phyloP scores from a whole-genome alignment of 2,888 invertebrate genomes.

The Diplazon laetatorius region DNA sequence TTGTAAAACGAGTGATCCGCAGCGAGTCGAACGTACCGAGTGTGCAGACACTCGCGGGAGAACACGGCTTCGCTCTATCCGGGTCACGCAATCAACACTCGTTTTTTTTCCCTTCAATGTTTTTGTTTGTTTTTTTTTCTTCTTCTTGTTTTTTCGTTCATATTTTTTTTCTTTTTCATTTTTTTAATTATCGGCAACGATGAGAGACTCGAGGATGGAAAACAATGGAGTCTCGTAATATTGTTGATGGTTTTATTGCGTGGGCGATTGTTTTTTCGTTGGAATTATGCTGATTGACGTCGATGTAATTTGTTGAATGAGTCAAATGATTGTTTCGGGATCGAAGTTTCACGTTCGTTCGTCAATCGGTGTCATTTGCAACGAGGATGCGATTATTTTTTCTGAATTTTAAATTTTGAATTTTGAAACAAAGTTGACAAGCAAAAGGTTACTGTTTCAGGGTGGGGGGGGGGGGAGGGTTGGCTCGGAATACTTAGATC shows the following conservation, averaged over 20 bases:
- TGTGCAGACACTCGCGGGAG: constrained; percentile 1
- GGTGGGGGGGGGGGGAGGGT: too few relatives aligned
- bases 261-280: too few relatives aligned
- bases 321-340: too few relatives aligned
- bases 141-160: constrained; percentile 5
- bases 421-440: too few relatives aligned
- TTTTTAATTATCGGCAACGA: not conserved
- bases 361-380: too few relatives aligned
- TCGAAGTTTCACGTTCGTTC: too few relatives aligned
- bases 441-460: too few relatives aligned
- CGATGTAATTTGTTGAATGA: too few relatives aligned
- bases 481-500: constrained; percentile 28
- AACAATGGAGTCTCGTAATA: not conserved
- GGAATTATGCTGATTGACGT: not conserved
- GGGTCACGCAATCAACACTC: constrained; percentile 45
- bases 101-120: not conserved
- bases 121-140: constrained; percentile 24
- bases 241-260: not conserved
- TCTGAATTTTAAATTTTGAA: too few relatives aligned
- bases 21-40: constrained; percentile 24
- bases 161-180: constrained; percentile 2
- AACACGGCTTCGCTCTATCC: constrained; percentile 27
- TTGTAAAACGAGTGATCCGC: constrained; percentile 47
- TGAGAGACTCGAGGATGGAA: not conserved
- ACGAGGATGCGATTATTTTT: too few relatives aligned